Evolutionary conservation across 2,113 vertebrate genomes (phyloP).

Genomic region (Oostethus manadensis): DNA sequence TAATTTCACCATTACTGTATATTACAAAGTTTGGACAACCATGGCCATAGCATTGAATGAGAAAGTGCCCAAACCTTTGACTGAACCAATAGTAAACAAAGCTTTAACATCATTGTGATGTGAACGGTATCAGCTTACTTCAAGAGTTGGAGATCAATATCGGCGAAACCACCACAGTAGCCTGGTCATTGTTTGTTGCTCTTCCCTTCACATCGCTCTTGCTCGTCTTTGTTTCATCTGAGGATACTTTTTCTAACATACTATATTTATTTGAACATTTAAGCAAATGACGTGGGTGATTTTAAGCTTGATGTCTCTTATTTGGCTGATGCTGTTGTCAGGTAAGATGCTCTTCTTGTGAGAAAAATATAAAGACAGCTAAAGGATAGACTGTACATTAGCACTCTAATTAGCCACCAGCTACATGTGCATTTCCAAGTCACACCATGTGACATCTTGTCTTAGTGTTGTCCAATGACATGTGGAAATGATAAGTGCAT

Average conservation of each 20-base stretch:
- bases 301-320: constrained; percentile 42
- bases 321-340: constrained; percentile 58
- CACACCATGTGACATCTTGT: neutral
- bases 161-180: constrained; percentile 20
- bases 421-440: neutral
- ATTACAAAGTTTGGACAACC: no score
- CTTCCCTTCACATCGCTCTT: constrained; percentile 1
- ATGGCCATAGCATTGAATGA: no score
- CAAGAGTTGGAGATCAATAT: constrained; percentile 69
- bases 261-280: neutral
- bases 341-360: constrained; percentile 55
- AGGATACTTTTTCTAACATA: constrained; percentile 22
- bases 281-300: neutral
- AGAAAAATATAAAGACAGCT: neutral
- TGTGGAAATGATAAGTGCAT: neutral
- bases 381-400: neutral
- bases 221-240: constrained; percentile 1
- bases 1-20: no score
- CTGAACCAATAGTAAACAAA: constrained; percentile 23
- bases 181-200: constrained; percentile 8
- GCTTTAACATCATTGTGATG: constrained; percentile 46
- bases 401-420: neutral
- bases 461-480: neutral
- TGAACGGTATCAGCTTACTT: constrained; percentile 71
- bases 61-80: no score